Conservation (phyloP, 2,113 vertebrate species). For the Pantherophis guttatus region DNA sequence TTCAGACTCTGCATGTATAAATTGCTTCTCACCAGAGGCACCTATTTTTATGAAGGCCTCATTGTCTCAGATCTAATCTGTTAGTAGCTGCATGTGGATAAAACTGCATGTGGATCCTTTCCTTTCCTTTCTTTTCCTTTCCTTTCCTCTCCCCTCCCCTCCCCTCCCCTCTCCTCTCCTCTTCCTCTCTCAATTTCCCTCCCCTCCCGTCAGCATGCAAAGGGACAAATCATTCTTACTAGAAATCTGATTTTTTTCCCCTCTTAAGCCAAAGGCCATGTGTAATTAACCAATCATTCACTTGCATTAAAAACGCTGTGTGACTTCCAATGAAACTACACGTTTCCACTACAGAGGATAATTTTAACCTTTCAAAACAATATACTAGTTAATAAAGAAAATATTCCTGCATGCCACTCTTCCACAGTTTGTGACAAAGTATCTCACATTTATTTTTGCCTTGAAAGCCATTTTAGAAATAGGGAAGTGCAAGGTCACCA, state of each 20-base stretch:
- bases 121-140: not conserved
- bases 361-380: not conserved
- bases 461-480: not conserved
- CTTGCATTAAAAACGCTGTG: not conserved
- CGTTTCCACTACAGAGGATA: not conserved
- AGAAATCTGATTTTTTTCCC: not conserved
- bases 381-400: not conserved
- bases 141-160: not conserved
- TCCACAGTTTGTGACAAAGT: not conserved
- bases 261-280: not conserved
- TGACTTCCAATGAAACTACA: not conserved
- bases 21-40: not conserved
- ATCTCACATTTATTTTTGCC: not conserved
- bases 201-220: no score
- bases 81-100: not conserved
- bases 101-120: no score
- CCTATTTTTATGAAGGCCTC: not conserved
- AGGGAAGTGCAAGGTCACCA: not conserved
- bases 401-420: not conserved
- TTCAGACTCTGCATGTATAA: not conserved
- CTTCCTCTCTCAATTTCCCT: not conserved
- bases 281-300: not conserved
- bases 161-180: not conserved
- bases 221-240: not conserved
- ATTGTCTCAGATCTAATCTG: not conserved